Percentiles rank a stretch among this genome's conserved stretches.
These are phyloP conservation scores for Anisognathus igniventris DNA, from an alignment of 2,797 vertebrate species.

Conservation along the genomic window DNA sequence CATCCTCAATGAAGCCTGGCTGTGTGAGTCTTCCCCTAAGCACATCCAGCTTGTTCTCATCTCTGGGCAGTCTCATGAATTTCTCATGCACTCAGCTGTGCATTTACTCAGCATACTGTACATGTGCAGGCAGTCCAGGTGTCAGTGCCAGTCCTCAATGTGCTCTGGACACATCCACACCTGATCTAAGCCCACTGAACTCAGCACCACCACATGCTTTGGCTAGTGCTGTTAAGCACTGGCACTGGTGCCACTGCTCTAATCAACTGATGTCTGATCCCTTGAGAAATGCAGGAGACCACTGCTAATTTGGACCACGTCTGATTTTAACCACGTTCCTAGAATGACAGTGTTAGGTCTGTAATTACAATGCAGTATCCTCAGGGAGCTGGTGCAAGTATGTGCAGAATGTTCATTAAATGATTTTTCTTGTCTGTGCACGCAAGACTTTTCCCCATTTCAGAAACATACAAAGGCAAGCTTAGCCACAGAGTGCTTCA, in stretches of 20 bases:
- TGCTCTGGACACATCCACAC: not conserved
- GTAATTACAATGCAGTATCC: not conserved
- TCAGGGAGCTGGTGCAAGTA: not conserved
- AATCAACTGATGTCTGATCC: not conserved
- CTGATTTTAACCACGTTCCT: not conserved
- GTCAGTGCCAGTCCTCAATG: not conserved
- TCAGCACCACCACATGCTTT: not conserved
- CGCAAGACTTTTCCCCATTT: fast-evolving
- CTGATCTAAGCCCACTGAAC: not conserved
- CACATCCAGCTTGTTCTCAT: not conserved
- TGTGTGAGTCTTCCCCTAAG: not conserved
- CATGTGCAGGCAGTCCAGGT: not conserved
- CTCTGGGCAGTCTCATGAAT: not conserved
- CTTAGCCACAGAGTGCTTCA: not conserved
- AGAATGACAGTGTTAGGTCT: not conserved
- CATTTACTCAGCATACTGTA: not conserved
- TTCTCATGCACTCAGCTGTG: not conserved
- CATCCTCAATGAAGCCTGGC: not conserved
- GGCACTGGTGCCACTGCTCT: not conserved
- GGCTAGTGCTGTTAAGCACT: not conserved
- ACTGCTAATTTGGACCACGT: not conserved
- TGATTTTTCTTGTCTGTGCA: not conserved
- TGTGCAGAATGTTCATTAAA: not conserved
- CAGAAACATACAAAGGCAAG: not conserved
- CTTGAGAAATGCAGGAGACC: not conserved